These are phyloP conservation scores for Strongylocentrotus purpuratus DNA, from an alignment of 35 echinoderm and acorn worm species.

Conservation along the genomic window DNA sequence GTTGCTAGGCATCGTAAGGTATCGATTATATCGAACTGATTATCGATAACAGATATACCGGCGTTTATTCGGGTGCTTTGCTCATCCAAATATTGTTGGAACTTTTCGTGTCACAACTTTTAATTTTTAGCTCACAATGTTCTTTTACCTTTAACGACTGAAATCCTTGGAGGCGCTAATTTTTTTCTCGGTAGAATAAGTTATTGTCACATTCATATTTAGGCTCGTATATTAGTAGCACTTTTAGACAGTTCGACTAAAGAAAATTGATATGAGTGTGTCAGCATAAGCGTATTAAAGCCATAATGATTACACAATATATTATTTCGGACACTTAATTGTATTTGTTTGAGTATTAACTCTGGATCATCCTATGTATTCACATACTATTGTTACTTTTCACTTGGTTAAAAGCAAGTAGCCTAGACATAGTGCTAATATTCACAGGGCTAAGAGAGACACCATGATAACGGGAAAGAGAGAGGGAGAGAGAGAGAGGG, in stretches of 20 bases:
- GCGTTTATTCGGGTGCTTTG: not conserved
- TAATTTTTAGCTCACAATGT: too few species aligned
- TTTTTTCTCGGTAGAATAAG: too few species aligned
- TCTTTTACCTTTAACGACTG: too few species aligned
- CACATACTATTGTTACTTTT: not conserved
- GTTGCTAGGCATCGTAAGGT: slow-evolving; percentile 6
- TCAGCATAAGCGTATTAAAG: too few species aligned
- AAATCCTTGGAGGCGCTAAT: too few species aligned
- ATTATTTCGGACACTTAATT: not conserved
- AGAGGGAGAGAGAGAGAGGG: not conserved
- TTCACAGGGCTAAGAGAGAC: too few species aligned
- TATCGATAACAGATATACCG: not conserved
- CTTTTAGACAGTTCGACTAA: too few species aligned
- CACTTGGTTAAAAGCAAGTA: not conserved
- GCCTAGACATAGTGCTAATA: not conserved
- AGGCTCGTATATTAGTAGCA: too few species aligned
- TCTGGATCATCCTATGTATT: not conserved
- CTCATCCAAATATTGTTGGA: not conserved
- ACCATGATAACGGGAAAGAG: not conserved
- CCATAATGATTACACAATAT: too few species aligned
- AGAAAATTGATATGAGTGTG: too few species aligned
- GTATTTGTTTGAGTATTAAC: not conserved
- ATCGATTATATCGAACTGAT: not conserved
- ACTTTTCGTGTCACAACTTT: too few species aligned
- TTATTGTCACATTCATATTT: too few species aligned